Conservation (phyloP, 2,113 vertebrate species). For the Halcyon senegalensis region DNA sequence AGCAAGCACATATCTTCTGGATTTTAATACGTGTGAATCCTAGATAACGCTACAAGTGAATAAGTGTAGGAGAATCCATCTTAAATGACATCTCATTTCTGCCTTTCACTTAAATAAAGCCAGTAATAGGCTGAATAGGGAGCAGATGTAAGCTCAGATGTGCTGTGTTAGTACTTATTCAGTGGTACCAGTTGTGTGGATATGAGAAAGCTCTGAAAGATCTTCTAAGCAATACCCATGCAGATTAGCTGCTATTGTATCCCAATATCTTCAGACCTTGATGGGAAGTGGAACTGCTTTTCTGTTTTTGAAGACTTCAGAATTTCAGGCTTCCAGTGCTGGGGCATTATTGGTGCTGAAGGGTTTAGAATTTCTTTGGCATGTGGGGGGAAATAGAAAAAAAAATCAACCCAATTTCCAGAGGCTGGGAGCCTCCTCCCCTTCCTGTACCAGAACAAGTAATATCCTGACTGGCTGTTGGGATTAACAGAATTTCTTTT, state of each 20-base stretch:
- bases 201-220: background rate
- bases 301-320: background rate
- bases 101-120: slow-evolving; percentile 17
- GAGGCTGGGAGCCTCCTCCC: background rate
- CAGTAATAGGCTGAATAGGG: slow-evolving; percentile 3
- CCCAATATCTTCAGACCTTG: background rate
- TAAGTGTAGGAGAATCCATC: background rate
- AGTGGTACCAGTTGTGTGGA: background rate
- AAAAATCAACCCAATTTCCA: background rate
- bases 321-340: background rate
- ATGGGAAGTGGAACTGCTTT: background rate
- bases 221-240: background rate
- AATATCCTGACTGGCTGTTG: background rate
- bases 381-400: background rate
- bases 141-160: slow-evolving; percentile 34
- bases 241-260: background rate
- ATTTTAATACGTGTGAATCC: background rate
- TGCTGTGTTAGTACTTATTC: background rate
- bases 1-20: background rate
- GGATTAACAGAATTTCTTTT: background rate
- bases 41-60: background rate
- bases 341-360: background rate
- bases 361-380: background rate
- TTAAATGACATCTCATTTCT: slow-evolving; percentile 47
- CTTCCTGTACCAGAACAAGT: background rate